Percentiles rank a stretch among this genome's conserved stretches.
These are phyloP conservation scores for Tenebrio molitor DNA, from an alignment of 1,140 invertebrate genomes.

Conservation along the genomic window DNA sequence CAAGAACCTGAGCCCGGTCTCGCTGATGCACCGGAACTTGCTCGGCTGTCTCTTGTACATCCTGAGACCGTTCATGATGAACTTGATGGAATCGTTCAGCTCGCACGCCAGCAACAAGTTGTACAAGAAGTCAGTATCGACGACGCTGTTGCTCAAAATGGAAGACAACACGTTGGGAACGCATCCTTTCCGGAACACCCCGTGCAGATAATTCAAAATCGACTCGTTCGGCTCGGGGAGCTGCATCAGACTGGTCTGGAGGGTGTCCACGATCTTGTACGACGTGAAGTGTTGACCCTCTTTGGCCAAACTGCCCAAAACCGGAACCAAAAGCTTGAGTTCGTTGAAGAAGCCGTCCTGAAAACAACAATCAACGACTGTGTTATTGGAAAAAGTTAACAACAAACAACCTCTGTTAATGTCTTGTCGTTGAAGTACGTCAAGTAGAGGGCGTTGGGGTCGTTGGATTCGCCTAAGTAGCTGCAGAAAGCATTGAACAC, in stretches of 20 bases:
- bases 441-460: neutral
- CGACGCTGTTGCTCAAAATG: slow-evolving; percentile 35
- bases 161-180: slow-evolving; percentile 42
- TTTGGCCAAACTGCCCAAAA: slow-evolving; percentile 47
- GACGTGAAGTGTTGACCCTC: slow-evolving; percentile 53
- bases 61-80: slow-evolving; percentile 43
- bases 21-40: slow-evolving; percentile 52
- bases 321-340: slow-evolving; percentile 28
- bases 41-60: slow-evolving; percentile 52
- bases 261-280: slow-evolving; percentile 46
- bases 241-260: neutral
- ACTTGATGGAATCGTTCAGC: slow-evolving; percentile 29
- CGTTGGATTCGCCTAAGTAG: neutral
- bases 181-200: slow-evolving; percentile 40
- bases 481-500: slow-evolving; percentile 18
- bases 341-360: slow-evolving; percentile 42
- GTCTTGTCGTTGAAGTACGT: too few species aligned
- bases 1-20: slow-evolving; percentile 43
- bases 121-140: slow-evolving; percentile 50
- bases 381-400: neutral
- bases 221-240: neutral
- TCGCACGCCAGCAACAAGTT: slow-evolving; percentile 27
- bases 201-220: neutral
- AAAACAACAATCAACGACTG: too few species aligned
- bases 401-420: too few species aligned